Evolutionary conservation across 2,888 invertebrate species (phyloP), one percentile per base, ranked within the genome.

Genomic region (Amiota mariae): DNA sequence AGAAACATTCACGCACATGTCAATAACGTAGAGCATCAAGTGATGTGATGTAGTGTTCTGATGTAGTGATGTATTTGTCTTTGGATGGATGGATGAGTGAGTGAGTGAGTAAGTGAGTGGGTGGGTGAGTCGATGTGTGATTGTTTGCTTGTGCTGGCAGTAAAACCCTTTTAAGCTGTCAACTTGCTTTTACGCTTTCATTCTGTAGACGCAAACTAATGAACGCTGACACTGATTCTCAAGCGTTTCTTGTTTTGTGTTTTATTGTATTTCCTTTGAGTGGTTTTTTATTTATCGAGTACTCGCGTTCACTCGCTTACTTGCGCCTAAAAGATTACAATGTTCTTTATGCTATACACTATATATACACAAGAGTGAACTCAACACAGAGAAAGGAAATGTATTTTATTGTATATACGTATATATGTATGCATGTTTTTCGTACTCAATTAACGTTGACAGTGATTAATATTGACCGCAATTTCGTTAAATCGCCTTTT

Each of bases 401-500:
- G 15, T 59, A 10, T 63, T 8, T 54, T 61, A 15, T 0, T 13
- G 11, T 59, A 18, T 11, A 13, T 71, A 11, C 11, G 47, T 11
- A 13, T 71, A 11, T 20, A 4, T 13, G 20, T 48, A 13, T n/a
- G 59, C 3, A 13, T 71, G 24, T 20, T 80, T 78, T 85, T 82
- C 79, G 82, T 84, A 84, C 83, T 82, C 85, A 83, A 83, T 84
- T 84, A 85, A 85, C 80, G 75, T 71, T 80, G 85, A 85, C 83
- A 81, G 78, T 85, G 83, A 84, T 85, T 84, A 84, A 84, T 84
- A 85, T 80, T 81, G 86, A 84, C 79, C 81, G 81, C 83, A 81
- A 81, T 84, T 84, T 84, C 78, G 80, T 84, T 84, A 80, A 85
- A 84, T 79, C 78, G 85, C 81, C 78, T 84, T 84, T 80, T 80